Conservation (phyloP, 1,140 invertebrate species). For the Planococcus citri region DNA sequence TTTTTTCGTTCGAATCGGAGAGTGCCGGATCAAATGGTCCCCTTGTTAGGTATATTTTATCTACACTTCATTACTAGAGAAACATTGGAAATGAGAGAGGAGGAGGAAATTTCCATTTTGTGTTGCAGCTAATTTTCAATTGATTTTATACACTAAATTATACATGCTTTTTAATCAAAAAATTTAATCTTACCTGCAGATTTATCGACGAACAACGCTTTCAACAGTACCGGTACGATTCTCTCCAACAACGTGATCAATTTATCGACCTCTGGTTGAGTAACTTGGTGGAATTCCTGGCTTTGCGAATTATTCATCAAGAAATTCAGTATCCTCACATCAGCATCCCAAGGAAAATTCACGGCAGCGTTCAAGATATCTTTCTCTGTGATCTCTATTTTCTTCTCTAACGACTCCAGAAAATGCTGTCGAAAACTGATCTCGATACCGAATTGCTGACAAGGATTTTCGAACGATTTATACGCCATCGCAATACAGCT, state of each 20-base stretch:
- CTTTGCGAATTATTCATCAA: slow-evolving; percentile 27
- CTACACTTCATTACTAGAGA: no score
- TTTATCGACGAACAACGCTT: slow-evolving; percentile 18
- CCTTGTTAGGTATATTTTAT: no score
- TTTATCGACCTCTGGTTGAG: slow-evolving; percentile 26
- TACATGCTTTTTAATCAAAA: no score
- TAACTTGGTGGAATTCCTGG: slow-evolving; percentile 25
- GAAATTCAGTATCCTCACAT: slow-evolving; percentile 31
- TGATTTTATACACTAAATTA: not conserved
- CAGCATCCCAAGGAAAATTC: slow-evolving; percentile 32
- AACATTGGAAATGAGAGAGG: no score
- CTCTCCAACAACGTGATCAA: slow-evolving; percentile 33
- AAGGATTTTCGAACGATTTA: not conserved
- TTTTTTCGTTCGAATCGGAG: no score
- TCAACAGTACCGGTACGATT: slow-evolving; percentile 29
- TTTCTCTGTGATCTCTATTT: slow-evolving; percentile 30
- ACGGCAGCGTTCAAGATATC: slow-evolving; percentile 36
- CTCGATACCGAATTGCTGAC: not conserved
- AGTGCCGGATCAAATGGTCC: no score
- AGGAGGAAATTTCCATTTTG: not conserved
- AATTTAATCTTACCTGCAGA: slow-evolving; percentile 8
- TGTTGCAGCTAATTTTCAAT: not conserved
- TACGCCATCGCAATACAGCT: not conserved
- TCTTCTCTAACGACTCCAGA: slow-evolving; percentile 30
- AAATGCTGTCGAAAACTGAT: slow-evolving; percentile 26